A percentile compares a stretch with the other conserved stretches of the same genome.
These are phyloP conservation scores for Phymatocera aterrima DNA, from an alignment of 2,888 invertebrate species.

Conservation along the genomic window DNA sequence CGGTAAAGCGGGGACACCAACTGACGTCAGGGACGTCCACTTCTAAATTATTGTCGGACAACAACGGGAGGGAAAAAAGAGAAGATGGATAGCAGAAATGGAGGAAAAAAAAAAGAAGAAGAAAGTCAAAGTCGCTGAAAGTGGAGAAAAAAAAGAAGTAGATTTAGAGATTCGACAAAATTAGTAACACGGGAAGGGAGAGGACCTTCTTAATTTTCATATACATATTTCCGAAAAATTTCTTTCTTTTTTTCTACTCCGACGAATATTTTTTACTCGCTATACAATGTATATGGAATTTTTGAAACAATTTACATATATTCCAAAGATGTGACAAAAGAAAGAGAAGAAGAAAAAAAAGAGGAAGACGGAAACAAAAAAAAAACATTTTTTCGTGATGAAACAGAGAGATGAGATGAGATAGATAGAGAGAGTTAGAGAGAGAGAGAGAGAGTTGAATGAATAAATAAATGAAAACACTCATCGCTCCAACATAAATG, in stretches of 20 bases:
- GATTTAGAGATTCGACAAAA: not conserved
- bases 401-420: constrained; percentile 36
- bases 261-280: constrained; percentile 3
- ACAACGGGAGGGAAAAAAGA: not conserved
- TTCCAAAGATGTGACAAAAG: constrained; percentile 9
- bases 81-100: not conserved
- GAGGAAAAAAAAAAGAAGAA: no score
- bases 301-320: constrained; percentile 10
- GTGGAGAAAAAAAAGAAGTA: not conserved
- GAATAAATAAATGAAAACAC: not conserved
- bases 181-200: no score
- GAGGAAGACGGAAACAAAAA: constrained; percentile 11
- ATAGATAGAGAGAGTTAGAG: constrained; percentile 13
- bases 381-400: not conserved
- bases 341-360: no score
- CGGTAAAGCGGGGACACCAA: constrained; percentile 88
- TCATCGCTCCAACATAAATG: constrained; percentile 23
- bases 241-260: not conserved
- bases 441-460: not conserved
- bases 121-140: not conserved
- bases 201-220: no score
- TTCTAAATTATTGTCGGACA: constrained; percentile 77
- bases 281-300: no score
- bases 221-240: no score
- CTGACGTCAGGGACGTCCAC: constrained; percentile 90